A percentile compares a stretch with the other conserved stretches of the same genome.
These are phyloP conservation scores for Clarias laeviceps DNA, from an alignment of 2,797 vertebrate species.

Conservation along the genomic window DNA sequence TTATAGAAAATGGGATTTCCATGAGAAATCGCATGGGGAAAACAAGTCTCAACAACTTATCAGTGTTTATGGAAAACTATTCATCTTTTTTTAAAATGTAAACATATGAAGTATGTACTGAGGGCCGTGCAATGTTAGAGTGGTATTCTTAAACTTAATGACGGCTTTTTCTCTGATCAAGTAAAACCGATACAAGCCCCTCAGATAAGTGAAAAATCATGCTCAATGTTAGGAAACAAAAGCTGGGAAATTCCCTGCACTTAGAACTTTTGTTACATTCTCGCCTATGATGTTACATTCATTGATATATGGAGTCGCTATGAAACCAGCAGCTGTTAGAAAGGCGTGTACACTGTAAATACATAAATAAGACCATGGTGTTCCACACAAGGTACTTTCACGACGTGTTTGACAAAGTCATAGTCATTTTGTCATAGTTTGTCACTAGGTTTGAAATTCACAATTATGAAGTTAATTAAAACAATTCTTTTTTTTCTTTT, in stretches of 20 bases:
- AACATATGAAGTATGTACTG: not conserved
- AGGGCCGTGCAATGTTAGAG: not conserved
- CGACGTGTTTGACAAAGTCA: not conserved
- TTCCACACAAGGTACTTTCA: not conserved
- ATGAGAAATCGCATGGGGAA: not conserved
- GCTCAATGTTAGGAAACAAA: not conserved
- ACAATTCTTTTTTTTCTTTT: not conserved
- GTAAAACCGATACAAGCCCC: not conserved
- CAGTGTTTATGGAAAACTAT: not conserved
- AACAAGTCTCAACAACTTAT: not conserved
- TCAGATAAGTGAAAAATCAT: slow-evolving; percentile 4
- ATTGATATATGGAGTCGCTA: not conserved
- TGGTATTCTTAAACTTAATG: not conserved
- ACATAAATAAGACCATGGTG: not conserved
- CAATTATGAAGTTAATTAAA: not conserved
- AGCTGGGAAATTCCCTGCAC: slow-evolving; percentile 17
- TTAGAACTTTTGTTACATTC: not conserved
- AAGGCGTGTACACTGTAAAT: not conserved
- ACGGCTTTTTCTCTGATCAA: not conserved
- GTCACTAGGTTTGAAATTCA: not conserved
- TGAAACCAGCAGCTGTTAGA: not conserved
- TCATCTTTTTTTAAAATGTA: not conserved
- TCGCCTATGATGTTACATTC: slow-evolving; percentile 2
- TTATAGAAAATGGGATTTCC: too few species aligned
- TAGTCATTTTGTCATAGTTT: not conserved